phyloP scores from a whole-genome alignment of 2,888 invertebrate species.

The Isoperla grammatica region DNA sequence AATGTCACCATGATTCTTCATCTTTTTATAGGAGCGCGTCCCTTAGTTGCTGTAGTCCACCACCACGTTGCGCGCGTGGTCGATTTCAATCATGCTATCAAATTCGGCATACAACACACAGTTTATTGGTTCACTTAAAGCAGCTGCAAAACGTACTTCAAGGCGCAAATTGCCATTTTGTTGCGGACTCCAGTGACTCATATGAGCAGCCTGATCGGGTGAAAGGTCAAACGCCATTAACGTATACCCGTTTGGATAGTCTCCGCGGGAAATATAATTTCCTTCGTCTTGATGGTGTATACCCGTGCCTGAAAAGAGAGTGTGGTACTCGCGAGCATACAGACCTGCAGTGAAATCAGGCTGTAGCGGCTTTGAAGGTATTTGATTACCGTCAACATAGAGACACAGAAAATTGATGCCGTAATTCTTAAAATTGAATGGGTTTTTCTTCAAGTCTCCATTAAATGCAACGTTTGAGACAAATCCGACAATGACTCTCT shows the following conservation, averaged over 20 bases:
- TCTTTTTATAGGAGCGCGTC: too few relatives aligned
- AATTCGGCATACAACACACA: neutral
- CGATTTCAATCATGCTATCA: neutral
- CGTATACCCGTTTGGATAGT: neutral
- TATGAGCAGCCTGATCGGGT: neutral
- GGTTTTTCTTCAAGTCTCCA: too few relatives aligned
- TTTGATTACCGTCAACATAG: neutral
- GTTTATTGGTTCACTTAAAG: too few relatives aligned
- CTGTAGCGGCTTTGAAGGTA: neutral
- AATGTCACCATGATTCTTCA: neutral
- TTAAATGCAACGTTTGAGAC: neutral
- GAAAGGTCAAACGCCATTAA: neutral
- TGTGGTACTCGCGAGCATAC: slow-evolving; percentile 19
- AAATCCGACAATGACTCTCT: too few relatives aligned
- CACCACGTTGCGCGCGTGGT: neutral
- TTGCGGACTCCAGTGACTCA: neutral
- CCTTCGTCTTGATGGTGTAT: slow-evolving; percentile 1
- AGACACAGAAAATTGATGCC: neutral
- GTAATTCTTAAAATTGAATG: too few relatives aligned
- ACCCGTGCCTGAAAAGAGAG: slow-evolving; percentile 21
- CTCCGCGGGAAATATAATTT: neutral
- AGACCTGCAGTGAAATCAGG: neutral
- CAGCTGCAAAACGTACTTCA: neutral
- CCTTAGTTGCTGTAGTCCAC: neutral
- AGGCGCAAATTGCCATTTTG: neutral